Base-by-base conservation (phyloP, 2,797 vertebrate species). In the Melanotaenia boesemani region DNA sequence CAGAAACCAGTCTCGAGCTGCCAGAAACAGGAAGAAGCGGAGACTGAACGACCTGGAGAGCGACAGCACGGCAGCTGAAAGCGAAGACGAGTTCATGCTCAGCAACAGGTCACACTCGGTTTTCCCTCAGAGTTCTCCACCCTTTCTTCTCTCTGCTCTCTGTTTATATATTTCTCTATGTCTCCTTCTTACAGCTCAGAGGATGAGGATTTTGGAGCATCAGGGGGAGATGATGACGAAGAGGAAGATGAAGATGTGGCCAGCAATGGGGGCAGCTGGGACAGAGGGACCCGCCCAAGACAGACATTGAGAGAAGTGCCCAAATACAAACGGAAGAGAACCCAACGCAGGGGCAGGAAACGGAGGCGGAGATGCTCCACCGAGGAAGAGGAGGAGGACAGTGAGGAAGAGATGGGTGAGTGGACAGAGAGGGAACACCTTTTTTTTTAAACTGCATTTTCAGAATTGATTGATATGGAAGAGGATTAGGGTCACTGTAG, bases 31-130 rank as follows among this genome's bases (percentile, higher is more conserved):
- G 94, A 98, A 97, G 93, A 96, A 94, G 79, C 94, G 98, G 89
- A 93, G 97, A 71, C 95, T 99, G 1, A 99, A 99, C 0, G 98
- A 99, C 86, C 89, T 99, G 80, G 98, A 99, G 80, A 99, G 97
- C 1, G 98, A 99, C 89, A 99, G 98, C 89, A 98, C 97, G 0
- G 88, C 95, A 28, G 97, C 97, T 0, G 98, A 99, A 90, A 99
- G 97, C 0, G 98, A 99, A 77, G 97, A 99, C 1, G 97, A 99
- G 70, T 99, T 98, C 90, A 96, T 96, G 93, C 95, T 99, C 83
- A 99, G 97, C 37, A 97, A 98, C 62, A 98, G 98, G 98, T 99
- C 64, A 63, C 44, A 2, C 37, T 32, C 24, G 0, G 4, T 5
- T 3, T 58, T 26, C 6, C 1, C 30, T 20, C 13, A 5, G 24